A percentile compares a stretch with the other conserved stretches of the same genome.
Conservation (phyloP, 2,888 invertebrate genomes). For the Thereva nobilitata region DNA sequence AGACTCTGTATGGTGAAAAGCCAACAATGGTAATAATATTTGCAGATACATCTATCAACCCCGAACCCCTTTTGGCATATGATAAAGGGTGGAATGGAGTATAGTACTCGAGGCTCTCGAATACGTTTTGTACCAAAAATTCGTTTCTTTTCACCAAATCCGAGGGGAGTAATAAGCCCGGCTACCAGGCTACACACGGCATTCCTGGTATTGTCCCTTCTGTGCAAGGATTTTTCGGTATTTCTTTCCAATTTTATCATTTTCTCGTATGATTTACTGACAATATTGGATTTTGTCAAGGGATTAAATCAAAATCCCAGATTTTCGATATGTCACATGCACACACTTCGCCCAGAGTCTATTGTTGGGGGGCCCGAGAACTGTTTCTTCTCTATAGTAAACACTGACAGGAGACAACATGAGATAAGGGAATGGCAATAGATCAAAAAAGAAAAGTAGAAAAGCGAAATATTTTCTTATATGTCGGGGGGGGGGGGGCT, state of each 20-base stretch:
- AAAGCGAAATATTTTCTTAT: too few relatives aligned
- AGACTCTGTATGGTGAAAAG: conserved; percentile 2
- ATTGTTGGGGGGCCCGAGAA: too few relatives aligned
- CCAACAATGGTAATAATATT: conserved; percentile 8
- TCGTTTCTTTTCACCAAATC: conserved; percentile 4
- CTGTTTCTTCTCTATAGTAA: too few relatives aligned
- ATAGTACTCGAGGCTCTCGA: too few relatives aligned
- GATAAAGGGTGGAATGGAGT: conserved; percentile 1
- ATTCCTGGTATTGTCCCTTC: conserved; percentile 14
- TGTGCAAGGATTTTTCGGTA: conserved; percentile 1
- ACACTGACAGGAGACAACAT: too few relatives aligned
- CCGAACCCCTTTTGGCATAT: not conserved
- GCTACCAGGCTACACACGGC: not conserved
- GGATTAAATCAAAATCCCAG: conserved; percentile 35
- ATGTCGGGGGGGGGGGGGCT: too few relatives aligned
- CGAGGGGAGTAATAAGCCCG: conserved; percentile 24
- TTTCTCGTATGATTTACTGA: conserved; percentile 32
- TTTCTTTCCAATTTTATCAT: conserved; percentile 21
- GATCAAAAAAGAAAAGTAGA: too few relatives aligned
- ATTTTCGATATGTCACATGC: conserved; percentile 36
- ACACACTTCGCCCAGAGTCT: conserved; percentile 3
- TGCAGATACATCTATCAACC: conserved; percentile 8
- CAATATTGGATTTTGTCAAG: conserved; percentile 31
- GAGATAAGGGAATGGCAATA: too few relatives aligned
- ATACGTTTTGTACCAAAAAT: not conserved